These are phyloP conservation scores for Heteronetta atricapilla DNA, from an alignment of 2,113 vertebrate genomes.

Conservation along the genomic window DNA sequence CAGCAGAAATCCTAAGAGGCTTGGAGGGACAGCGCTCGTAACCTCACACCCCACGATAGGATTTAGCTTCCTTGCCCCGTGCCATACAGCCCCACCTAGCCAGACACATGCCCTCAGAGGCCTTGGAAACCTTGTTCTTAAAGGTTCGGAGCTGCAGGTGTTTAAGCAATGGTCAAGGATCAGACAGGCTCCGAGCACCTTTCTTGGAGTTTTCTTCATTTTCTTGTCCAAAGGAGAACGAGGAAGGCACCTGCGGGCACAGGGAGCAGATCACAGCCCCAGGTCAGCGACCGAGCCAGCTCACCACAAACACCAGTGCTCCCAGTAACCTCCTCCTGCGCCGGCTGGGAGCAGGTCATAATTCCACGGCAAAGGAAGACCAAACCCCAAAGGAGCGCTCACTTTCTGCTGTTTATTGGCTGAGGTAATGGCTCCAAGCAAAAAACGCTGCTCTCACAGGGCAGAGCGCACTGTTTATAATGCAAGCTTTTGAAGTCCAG, in stretches of 20 bases:
- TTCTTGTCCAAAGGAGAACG: not conserved
- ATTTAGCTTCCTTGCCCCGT: not conserved
- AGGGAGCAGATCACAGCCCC: not conserved
- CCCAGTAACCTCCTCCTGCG: not conserved
- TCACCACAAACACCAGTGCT: not conserved
- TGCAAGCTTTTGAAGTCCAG: conserved; percentile 38
- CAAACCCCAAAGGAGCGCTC: not conserved
- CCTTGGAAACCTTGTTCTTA: not conserved
- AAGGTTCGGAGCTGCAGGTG: not conserved
- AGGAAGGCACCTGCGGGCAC: fast-evolving
- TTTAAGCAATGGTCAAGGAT: not conserved
- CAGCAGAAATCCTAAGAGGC: not conserved
- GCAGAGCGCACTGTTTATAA: conserved; percentile 7
- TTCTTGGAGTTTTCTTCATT: not conserved
- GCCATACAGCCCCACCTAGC: not conserved
- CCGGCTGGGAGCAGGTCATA: not conserved
- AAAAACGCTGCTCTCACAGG: not conserved
- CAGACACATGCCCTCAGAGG: too few species aligned
- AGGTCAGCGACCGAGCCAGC: fast-evolving
- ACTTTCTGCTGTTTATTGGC: not conserved
- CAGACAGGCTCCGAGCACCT: not conserved
- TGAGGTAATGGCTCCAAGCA: conserved; percentile 37
- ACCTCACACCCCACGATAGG: not conserved
- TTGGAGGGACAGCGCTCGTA: not conserved
- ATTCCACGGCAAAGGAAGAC: not conserved